Base-by-base conservation (phyloP, 1,140 invertebrate species). In the Sycobia sp. region DNA sequence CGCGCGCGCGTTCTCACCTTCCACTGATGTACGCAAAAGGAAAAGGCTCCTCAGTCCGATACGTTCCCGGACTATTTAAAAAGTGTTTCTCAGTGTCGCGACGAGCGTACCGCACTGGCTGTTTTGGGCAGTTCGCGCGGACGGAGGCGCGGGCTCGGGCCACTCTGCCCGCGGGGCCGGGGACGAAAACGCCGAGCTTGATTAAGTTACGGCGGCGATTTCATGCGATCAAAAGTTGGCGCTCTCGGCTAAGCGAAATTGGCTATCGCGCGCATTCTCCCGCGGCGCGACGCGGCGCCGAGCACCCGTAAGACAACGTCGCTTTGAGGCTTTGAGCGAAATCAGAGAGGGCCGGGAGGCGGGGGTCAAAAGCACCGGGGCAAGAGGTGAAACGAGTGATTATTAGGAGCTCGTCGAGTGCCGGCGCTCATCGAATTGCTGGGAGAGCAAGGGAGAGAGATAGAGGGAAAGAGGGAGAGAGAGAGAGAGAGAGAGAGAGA, bases 301-400 rank as follows among this genome's bases (percentile, higher is more conserved):
- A n/a, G n/a, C n/a, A n/a, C n/a, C 72, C 53, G 62, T 76, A 72
- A 73, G 76, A 76, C 74, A 76, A 76, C 69, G 74, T 73, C 73
- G 75, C 77, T 77, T 76, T 77, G 76, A 79, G 65, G 69, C 70
- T 76, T 73, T 73, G 71, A 76, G 65, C 56, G 68, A 56, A 70
- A 75, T 65, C 66, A 71, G 69, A 73, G 46, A 65, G 53, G 67
- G 59, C 29, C 57, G 66, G 68, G 68, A 73, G 53, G 57, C n/a
- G n/a, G 56, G 69, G 65, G 64, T 53, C 65, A 62, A 68, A 69
- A 58, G 69, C 65, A 14, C 34, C 64, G 39, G 59, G 63, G 44
- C 51, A 32, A 61, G 58, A 73, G 64, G 54, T 3, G 38, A 43
- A 51, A 53, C 39, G 47, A 61, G 58, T 36, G 58, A 61, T 61